phyloP scores from a whole-genome alignment of 2,888 invertebrate species.

The Tetramorium bicarinatum region DNA sequence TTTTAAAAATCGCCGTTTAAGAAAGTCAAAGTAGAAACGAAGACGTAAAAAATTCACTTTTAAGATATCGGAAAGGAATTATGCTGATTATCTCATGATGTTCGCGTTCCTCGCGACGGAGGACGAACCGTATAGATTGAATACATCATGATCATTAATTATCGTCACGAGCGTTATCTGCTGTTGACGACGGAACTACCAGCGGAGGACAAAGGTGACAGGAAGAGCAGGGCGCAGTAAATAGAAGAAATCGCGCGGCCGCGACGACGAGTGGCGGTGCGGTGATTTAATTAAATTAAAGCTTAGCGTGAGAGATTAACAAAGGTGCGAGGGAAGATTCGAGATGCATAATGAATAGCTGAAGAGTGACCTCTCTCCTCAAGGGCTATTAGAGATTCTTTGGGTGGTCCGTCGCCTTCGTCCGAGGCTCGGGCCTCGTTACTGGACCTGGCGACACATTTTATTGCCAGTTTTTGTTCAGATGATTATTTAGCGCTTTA shows the following conservation, averaged over 20 bases:
- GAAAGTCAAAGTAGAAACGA: neutral
- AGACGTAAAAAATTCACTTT: neutral
- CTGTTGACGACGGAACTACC: conserved; percentile 45
- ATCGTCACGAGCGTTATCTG: conserved; percentile 74
- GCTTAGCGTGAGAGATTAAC: conserved; percentile 86
- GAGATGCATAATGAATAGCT: conserved; percentile 86
- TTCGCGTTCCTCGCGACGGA: neutral
- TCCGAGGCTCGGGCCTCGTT: conserved; percentile 82
- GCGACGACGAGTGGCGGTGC: conserved; percentile 67
- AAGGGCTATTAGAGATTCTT: conserved; percentile 80
- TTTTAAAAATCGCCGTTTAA: neutral
- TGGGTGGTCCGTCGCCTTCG: conserved; percentile 84
- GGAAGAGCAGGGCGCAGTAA: conserved; percentile 69
- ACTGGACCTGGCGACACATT: conserved; percentile 83
- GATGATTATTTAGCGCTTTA: conserved; percentile 84
- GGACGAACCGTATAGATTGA: conserved; percentile 1
- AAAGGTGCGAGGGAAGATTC: conserved; percentile 85
- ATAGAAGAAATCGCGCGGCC: conserved; percentile 74
- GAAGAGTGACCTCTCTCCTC: conserved; percentile 81
- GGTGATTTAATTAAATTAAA: conserved; percentile 86
- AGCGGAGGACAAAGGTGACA: conserved; percentile 59
- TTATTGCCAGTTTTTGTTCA: conserved; percentile 85
- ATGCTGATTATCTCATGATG: neutral
- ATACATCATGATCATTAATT: conserved; percentile 69
- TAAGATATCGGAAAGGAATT: conserved; percentile 8